Evolutionary conservation across 2,113 vertebrate genomes (phyloP).

Genomic region (Platycercus adscitus): DNA sequence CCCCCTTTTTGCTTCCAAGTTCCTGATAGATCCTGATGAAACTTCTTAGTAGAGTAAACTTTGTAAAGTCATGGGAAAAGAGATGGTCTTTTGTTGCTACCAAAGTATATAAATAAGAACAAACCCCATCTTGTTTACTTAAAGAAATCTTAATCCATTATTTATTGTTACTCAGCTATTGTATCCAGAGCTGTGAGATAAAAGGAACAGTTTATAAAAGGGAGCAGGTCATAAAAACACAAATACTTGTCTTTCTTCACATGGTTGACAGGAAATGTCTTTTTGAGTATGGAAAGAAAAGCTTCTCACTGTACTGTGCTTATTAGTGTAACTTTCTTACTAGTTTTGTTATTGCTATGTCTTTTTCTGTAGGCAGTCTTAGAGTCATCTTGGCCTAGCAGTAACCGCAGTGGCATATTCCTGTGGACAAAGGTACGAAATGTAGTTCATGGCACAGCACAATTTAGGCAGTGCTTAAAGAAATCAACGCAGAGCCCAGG

Average conservation of each 20-base stretch:
- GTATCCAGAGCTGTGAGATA: neutral
- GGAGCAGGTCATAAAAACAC: neutral
- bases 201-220: neutral
- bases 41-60: neutral
- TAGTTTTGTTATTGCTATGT: neutral
- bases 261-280: neutral
- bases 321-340: neutral
- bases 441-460: slow-evolving; percentile 85
- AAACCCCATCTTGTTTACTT: neutral
- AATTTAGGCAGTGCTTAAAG: slow-evolving; percentile 86
- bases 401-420: slow-evolving; percentile 92
- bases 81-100: neutral
- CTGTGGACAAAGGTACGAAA: slow-evolving; percentile 97
- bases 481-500: slow-evolving; percentile 65
- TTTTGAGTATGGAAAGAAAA: neutral
- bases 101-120: neutral
- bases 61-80: neutral
- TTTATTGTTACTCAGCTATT: neutral
- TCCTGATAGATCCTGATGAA: neutral
- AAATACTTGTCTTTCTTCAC: neutral
- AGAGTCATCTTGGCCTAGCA: slow-evolving; percentile 94
- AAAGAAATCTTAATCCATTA: neutral
- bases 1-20: neutral
- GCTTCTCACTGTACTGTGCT: neutral
- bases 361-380: slow-evolving; percentile 85